Evolutionary conservation across 2,888 invertebrate genomes (phyloP), one percentile per base, ranked within the genome.

Genomic region (Cetonia aurata): DNA sequence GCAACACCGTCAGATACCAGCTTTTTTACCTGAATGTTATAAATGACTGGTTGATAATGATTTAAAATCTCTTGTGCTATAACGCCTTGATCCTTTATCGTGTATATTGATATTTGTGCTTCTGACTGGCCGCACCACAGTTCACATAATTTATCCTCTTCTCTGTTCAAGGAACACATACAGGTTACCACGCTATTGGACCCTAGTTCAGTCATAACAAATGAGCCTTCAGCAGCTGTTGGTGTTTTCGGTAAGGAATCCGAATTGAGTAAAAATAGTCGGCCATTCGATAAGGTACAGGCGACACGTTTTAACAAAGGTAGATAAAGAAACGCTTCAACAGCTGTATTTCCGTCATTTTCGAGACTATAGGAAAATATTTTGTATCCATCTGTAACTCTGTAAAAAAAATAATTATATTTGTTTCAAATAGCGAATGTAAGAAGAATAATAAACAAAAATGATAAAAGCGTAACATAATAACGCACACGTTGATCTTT

Each of bases 101-200:
- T 86, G 82, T 95, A 96, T 19, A 95, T 90, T 60, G 92, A 91
- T 74, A 97, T 91, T 66, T 90, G 90, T 0, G 94, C 96, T 72
- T 90, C 89, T 37, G 89, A 88, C 77, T 96, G 96, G 0, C 97
- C 97, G 77, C 95, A 94, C 97, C 97, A 98, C 13, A 96, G 83
- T 81, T 95, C 94, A 77, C 91, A 88, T 1, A 78, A 77, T 3
- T 79, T 77, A 75, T 83, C 78, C 72, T 85, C 81, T 55, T 83
- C 82, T 50, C 79, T 83, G 72, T 83, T 84, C 41, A 91, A 87
- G 0, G 90, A 89, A 60, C 92, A 89, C 56, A 93, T 87, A 71
- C 92, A 92, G 81, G 90, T 88, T 71, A 94, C 86, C 67, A 89
- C 88, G 4, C 89, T 88, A 46, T 90, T 91, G 0, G 91, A 89